phyloP scores from a whole-genome alignment of 2,797 vertebrate species.

The Echeneis naucrates region DNA sequence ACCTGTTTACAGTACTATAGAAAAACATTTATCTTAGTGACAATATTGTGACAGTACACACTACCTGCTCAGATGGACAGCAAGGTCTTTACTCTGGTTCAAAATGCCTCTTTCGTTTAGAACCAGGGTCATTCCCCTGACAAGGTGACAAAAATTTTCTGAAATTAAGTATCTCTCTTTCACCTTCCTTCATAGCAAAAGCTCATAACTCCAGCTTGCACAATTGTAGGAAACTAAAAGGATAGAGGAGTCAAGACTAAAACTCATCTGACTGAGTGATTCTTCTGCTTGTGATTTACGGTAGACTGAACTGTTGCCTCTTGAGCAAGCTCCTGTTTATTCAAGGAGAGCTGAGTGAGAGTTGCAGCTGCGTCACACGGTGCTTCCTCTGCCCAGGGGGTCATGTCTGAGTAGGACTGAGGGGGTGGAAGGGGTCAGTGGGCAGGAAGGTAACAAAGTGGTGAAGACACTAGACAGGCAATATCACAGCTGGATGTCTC shows the following conservation, averaged over 20 bases:
- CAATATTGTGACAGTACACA: neutral
- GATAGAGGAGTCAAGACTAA: constrained; percentile 35
- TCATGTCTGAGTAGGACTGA: constrained; percentile 57
- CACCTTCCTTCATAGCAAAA: constrained; percentile 20
- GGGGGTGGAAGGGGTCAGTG: constrained; percentile 45
- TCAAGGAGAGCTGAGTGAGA: constrained; percentile 39
- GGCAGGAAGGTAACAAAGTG: constrained; percentile 59
- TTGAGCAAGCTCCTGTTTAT: constrained; percentile 44
- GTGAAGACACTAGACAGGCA: constrained; percentile 34
- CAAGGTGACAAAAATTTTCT: constrained; percentile 29
- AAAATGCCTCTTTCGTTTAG: neutral
- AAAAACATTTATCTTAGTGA: neutral
- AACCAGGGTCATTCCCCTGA: neutral
- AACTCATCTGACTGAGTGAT: constrained; percentile 29
- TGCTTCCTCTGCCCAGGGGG: constrained; percentile 46
- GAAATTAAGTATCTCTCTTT: constrained; percentile 38
- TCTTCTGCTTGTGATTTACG: constrained; percentile 59
- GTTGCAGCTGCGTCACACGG: constrained; percentile 66
- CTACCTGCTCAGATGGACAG: constrained; percentile 11
- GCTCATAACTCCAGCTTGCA: constrained; percentile 38
- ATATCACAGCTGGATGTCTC: constrained; percentile 54
- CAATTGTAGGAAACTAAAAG: constrained; percentile 73
- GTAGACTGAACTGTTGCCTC: constrained; percentile 58
- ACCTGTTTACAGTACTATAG: neutral
- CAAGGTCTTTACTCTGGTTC: neutral